These are phyloP conservation scores for Ceratosolen solmsi DNA, from an alignment of 1,140 invertebrate species.

Conservation along the genomic window DNA sequence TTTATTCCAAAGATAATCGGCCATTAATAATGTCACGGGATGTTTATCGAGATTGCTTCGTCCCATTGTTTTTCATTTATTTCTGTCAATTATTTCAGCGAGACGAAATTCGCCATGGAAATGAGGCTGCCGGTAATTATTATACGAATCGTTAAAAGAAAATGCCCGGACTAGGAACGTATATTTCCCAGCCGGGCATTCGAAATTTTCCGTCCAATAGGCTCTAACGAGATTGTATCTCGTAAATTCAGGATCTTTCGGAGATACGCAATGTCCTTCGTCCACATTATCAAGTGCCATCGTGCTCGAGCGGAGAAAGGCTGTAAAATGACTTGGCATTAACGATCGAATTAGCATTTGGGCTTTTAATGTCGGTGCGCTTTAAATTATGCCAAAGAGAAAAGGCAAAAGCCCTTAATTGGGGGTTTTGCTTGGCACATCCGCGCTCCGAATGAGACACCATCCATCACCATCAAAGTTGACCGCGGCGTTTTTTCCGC, in stretches of 20 bases:
- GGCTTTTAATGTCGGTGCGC: not conserved
- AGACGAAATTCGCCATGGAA: too few relatives aligned
- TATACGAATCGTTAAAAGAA: too few relatives aligned
- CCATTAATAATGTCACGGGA: too few relatives aligned
- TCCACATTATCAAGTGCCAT: not conserved
- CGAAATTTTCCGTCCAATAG: not conserved
- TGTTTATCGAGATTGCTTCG: too few relatives aligned
- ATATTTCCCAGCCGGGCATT: too few relatives aligned
- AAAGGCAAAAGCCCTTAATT: conserved; percentile 30
- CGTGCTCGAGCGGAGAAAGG: not conserved
- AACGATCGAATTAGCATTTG: not conserved
- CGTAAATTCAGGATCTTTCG: not conserved
- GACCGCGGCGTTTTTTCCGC: conserved; percentile 9
- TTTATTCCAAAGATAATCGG: too few relatives aligned
- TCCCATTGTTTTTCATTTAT: too few relatives aligned
- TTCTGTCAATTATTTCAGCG: too few relatives aligned
- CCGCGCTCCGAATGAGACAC: not conserved
- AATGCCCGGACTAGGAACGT: too few relatives aligned
- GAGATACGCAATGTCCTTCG: not conserved
- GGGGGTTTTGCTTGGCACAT: conserved; percentile 2
- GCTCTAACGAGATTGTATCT: not conserved
- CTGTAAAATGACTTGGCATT: not conserved
- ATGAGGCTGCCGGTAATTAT: too few relatives aligned
- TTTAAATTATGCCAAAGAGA: conserved; percentile 17
- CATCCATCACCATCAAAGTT: conserved; percentile 38